Evolutionary conservation across 2,888 invertebrate genomes (phyloP), one percentile per base, ranked within the genome.

Genomic region (Mesochorus sp.): DNA sequence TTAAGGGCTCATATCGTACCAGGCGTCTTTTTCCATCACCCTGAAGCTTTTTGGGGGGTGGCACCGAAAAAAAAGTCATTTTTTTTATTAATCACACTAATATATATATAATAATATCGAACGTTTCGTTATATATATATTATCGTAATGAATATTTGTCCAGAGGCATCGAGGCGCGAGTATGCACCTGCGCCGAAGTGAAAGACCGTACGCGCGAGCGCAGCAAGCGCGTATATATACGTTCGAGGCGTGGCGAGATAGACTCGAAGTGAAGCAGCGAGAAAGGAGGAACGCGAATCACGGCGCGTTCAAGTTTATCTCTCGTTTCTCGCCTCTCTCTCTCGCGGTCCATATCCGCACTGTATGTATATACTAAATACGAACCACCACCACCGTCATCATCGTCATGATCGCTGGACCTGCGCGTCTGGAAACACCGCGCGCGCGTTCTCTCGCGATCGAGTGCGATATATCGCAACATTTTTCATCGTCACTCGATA

Each of bases 271-370:
- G 31, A 26, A 66, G 66, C 12, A n/a, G n/a, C 31, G 70, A 44
- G 44, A 70, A 78, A 74, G 59, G 70, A 74, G 74, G 64, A 78
- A 70, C 68, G 78, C 78, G 78, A 78, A 78, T 78, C 78, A 74
- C 78, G 78, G 70, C 74, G 74, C 78, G 74, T 78, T 70, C 64
- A 74, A 74, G 74, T 74, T 78, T 70, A 74, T 74, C 68, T 64
- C 68, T 59, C 57, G 78, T 74, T 74, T 78, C 70, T 73, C 70
- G 73, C 34, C 61, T 31, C 37, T 61, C 47, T 14, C 68, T 66
- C 64, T 28, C 12, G 53, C n/a, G 53, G 5, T 19, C 42, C 12
- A 59, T 67, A n/a, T n/a, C n/a, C n/a, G n/a, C n/a, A n/a, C n/a
- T n/a, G n/a, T n/a, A n/a, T n/a, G n/a, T n/a, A n/a, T n/a, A n/a